Evolutionary conservation across 92 coral and sea anemone genomes (phyloP), one percentile per base, ranked within the genome.

Genomic region (Muricea muricata): DNA sequence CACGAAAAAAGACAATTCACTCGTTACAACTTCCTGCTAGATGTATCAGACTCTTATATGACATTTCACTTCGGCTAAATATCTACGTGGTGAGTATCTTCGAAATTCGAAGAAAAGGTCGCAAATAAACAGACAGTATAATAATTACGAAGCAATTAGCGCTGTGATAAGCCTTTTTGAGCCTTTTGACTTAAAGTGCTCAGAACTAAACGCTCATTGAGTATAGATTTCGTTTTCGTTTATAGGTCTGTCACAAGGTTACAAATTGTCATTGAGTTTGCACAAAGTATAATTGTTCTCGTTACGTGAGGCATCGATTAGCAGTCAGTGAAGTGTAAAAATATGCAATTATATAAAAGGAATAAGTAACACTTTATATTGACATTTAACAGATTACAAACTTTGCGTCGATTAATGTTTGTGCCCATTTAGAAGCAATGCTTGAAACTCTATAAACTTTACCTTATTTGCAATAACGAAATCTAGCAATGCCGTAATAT

Each of bases 141-240:
- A n/a, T n/a, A 63, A 63, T 63, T 63, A 63, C 30, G 70, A 15
- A 63, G 70, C 37, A 63, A 63, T 63, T 63, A 63, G n/a, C 70
- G 35, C 12, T 32, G 70, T 0, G 70, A 63, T 63, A 63, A 63
- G 70, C 70, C 70, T 63, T 63, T 63, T 63, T 63, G 30, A 63
- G 70, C 70, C 70, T 63, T 63, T 63, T 63, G 70, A 63, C 70
- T 63, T 63, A 0, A 63, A 63, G 70, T 10, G 30, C 1, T 28
- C 2, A 12, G 11, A 32, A 10, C 37, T 28, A 63, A 30, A 32
- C 24, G 26, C 70, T 10, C 39, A 30, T 63, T 63, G 3, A 63
- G 30, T 32, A 15, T 63, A 0, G 6, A 63, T 28, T 32, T 63
- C 23, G 31, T 18, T 20, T 63, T 63, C 39, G 30, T 63, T 63